Evolutionary conservation across 1,140 invertebrate species (phyloP), one percentile per base, ranked within the genome.

Genomic region (Trichonephila inaurata): DNA sequence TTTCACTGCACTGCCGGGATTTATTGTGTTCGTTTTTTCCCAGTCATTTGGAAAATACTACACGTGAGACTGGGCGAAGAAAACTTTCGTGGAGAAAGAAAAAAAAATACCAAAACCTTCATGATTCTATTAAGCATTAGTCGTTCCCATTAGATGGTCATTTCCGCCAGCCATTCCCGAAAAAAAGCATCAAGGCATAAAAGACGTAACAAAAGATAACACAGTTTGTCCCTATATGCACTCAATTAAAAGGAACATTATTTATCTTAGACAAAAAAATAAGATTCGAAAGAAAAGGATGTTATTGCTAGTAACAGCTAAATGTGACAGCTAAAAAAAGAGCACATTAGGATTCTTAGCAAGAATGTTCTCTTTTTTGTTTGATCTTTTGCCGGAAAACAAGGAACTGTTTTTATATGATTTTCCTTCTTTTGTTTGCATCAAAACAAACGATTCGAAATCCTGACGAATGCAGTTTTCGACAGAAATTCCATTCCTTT

Each of bases 241-340:
- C 28, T 77, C 72, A 77, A 77, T 77, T 77, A 77, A 77, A 77
- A 77, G 72, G 16, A 28, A 77, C 72, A 77, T 77, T 77, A 77
- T 77, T 77, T 77, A 77, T 77, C 72, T 77, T 33, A 77, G 69
- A 77, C 28, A 77, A 28, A 33, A 77, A 28, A 19, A 16, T 0
- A 4, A 21, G 14, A 64, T 12, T 12, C 51, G 0, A 64, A 64
- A 7, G 16, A 6, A 64, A 21, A 64, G 0, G 14, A 10, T 16
- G 16, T 77, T 77, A 77, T 77, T 77, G 28, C 72, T 77, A 40
- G 33, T 77, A 77, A 77, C 28, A 33, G 28, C 72, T 33, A 7
- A 8, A 5, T 33, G 14, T 12, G 72, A 40, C 72, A 77, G 72
- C 3, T 5, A 40, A 77, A 40, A 77, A 7, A 40, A 1, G 51